phyloP scores from a whole-genome alignment of 2,113 vertebrate genomes.

The Thymallus thymallus region DNA sequence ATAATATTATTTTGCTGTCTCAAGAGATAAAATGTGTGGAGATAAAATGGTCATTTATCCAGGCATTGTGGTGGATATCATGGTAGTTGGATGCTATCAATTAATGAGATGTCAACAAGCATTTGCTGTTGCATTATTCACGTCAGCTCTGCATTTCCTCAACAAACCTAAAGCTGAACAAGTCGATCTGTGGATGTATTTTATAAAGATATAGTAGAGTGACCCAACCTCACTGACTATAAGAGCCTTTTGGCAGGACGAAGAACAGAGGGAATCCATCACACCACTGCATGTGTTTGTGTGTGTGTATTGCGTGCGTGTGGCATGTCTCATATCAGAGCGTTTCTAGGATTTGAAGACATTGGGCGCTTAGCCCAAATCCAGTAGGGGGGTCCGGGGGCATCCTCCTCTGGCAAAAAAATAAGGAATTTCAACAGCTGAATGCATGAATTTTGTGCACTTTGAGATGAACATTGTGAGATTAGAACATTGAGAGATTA shows the following conservation, averaged over 20 bases:
- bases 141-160: constrained; percentile 9
- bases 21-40: background rate
- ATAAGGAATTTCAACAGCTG: too few relatives aligned
- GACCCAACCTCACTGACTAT: background rate
- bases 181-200: background rate
- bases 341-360: too few relatives aligned
- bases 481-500: too few relatives aligned
- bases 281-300: too few relatives aligned
- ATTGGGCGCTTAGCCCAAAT: too few relatives aligned
- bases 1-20: background rate
- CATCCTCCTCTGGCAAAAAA: too few relatives aligned
- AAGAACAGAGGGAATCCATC: background rate
- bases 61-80: constrained; percentile 21
- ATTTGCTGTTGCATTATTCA: constrained; percentile 44
- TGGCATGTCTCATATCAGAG: too few relatives aligned
- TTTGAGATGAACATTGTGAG: too few relatives aligned
- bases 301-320: too few relatives aligned
- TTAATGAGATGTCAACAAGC: constrained; percentile 56
- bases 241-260: background rate
- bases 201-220: too few relatives aligned
- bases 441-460: too few relatives aligned
- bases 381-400: too few relatives aligned
- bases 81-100: constrained; percentile 43
- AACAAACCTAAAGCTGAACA: background rate
- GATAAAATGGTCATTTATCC: constrained; percentile 15